Evolutionary conservation across 2,888 invertebrate species (phyloP), one percentile per base, ranked within the genome.

Genomic region (Amphipoea lucens): DNA sequence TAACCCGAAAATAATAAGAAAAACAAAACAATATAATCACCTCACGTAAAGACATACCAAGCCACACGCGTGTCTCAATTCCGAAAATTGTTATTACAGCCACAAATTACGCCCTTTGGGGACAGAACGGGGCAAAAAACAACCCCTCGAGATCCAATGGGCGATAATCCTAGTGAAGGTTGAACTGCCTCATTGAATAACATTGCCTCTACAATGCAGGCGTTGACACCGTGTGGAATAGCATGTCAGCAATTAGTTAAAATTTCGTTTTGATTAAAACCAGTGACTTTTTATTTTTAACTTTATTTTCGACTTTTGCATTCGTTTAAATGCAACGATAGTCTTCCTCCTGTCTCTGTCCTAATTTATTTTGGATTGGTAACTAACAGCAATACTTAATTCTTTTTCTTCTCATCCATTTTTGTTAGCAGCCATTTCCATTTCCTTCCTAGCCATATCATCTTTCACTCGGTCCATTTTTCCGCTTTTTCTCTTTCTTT

Each of bases 91-190:
- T 88, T 88, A 89, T 87, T 81, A 83, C 78, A 74, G 83, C 84
- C 81, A 90, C 88, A 89, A 91, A 91, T 90, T 91, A 90, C 81
- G 76, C 82, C 82, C 84, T 79, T 82, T 78, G 86, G 90, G 90
- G 82, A 79, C 75, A 79, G 68, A 65, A 81, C 73, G 77, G 81
- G 70, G 68, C 86, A 82, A 86, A 86, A 87, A 90, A 83, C 83
- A 79, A 88, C 90, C 93, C 93, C 90, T 92, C 88, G 78, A 90
- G 92, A 93, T 92, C 81, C 68, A 79, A 67, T 86, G 78, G 78
- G 71, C 75, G 93, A 93, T 93, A 92, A 91, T 90, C 36, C 81
- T 87, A 85, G 78, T 68, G 66, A 87, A 89, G 81, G 88, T 88
- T 88, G 84, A 83, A 89, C 84, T 87, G 89, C 87, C 84, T 81